phyloP scores from a whole-genome alignment of 2,888 invertebrate genomes.

The Dicycla oo region DNA sequence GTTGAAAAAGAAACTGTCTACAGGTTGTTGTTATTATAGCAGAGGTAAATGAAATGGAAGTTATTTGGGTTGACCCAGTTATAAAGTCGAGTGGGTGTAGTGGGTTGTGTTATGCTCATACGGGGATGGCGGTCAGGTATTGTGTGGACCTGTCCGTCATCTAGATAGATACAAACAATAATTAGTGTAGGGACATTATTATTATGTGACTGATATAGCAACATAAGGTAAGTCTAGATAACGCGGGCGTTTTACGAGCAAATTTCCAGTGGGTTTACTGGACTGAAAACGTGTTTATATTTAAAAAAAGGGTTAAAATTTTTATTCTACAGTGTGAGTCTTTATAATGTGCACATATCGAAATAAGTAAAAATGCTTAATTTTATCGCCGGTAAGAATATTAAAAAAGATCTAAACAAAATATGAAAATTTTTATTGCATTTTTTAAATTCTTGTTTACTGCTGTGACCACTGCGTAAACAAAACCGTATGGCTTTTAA shows the following conservation, averaged over 20 bases:
- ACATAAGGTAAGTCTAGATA: neutral
- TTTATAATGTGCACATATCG: no score
- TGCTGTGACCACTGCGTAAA: no score
- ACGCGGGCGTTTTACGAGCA: neutral
- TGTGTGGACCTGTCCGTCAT: slow-evolving; percentile 12
- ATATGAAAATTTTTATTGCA: no score
- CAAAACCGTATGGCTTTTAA: no score
- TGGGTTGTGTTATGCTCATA: slow-evolving; percentile 20
- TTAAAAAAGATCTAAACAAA: no score
- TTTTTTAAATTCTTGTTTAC: no score
- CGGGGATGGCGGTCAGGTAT: slow-evolving; percentile 23
- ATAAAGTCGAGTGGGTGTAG: slow-evolving; percentile 33
- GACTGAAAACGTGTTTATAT: neutral
- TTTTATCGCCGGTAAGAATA: no score
- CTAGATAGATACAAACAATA: slow-evolving; percentile 38
- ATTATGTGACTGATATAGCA: slow-evolving; percentile 21
- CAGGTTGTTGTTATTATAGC: slow-evolving; percentile 54
- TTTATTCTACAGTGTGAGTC: no score
- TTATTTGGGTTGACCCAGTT: slow-evolving; percentile 56
- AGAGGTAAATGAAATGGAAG: slow-evolving; percentile 53
- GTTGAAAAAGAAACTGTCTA: slow-evolving; percentile 32
- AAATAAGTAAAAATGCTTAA: no score
- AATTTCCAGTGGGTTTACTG: neutral
- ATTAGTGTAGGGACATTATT: slow-evolving; percentile 22
- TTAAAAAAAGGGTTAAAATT: neutral